Evolutionary conservation across 2,113 vertebrate genomes (phyloP), one percentile per base, ranked within the genome.

Genomic region (Paratilapia polleni): DNA sequence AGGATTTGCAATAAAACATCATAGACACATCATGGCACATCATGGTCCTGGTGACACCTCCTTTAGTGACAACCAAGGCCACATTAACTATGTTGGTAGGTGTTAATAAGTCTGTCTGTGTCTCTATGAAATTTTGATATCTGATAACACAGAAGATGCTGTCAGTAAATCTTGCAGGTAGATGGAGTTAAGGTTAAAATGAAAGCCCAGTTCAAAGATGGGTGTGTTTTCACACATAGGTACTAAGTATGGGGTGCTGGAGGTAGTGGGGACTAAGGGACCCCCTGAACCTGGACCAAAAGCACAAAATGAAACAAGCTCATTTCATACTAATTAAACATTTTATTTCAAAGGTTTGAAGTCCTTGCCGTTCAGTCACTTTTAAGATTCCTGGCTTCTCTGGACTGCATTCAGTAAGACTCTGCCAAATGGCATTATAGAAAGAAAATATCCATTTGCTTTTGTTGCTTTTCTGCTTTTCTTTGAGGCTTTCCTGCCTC

Each of bases 351-450:
- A 26, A n/a, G 66, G 26, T 47, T 66, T 70, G 10, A 78, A 26
- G 6, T 58, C 4, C 2, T 47, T 13, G 1, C 31, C 26, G 12
- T 73, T 47, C 20, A 36, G 54, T 82, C 63, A 77, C 58, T 82
- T 79, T 80, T 41, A 54, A 82, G 63, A 87, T 81, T 22, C 52
- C 20, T 20, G 38, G 56, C 61, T 81, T 77, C 38, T 74, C 38
- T 24, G 2, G 59, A 62, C 75, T 41, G 22, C 64, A 82, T 85
- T 87, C 78, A 61, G n/a, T 81, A 22, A 80, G 56, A 62, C 83
- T 83, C 76, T 89, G 78, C 87, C 78, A 88, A 88, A 80, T 74
- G 49, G 52, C 43, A 41, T 88, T 58, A 76, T 70, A 58, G 78
- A 92, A 85, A 73, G 43, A 80, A 79, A 76, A 60, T 75, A 86